Conservation (phyloP, 2,888 invertebrate species). For the Leptura quadrifasciata region DNA sequence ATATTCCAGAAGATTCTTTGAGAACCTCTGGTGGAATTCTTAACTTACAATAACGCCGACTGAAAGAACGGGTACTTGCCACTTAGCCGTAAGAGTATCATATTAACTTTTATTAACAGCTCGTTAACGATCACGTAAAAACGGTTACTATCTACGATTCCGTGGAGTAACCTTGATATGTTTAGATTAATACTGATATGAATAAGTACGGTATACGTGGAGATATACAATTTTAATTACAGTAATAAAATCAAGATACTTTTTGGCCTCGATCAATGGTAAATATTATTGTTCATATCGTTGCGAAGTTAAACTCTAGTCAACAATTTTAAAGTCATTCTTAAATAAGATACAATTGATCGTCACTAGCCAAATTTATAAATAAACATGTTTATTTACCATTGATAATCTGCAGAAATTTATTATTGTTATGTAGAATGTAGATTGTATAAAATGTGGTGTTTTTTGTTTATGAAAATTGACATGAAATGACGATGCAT, state of each 20-base stretch:
- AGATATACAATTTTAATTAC: background rate
- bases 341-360: background rate
- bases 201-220: background rate
- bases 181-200: background rate
- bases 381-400: background rate
- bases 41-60: slow-evolving; percentile 14
- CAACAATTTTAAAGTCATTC: background rate
- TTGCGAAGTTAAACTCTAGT: background rate
- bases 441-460: too few species aligned
- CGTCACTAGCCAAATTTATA: background rate
- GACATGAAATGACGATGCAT: too few species aligned
- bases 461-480: too few species aligned
- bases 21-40: slow-evolving; percentile 29
- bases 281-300: background rate
- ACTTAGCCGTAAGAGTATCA: background rate
- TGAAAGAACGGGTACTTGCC: background rate
- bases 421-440: too few species aligned
- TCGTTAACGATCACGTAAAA: background rate
- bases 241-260: background rate
- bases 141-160: slow-evolving; percentile 20
- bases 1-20: slow-evolving; percentile 1
- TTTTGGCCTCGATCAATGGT: background rate
- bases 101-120: background rate
- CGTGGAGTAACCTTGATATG: background rate
- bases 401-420: background rate